Percentiles rank a stretch among this genome's conserved stretches.
These are phyloP conservation scores for Lepidothrix coronata DNA, from an alignment of 2,113 vertebrate genomes.

Conservation along the genomic window DNA sequence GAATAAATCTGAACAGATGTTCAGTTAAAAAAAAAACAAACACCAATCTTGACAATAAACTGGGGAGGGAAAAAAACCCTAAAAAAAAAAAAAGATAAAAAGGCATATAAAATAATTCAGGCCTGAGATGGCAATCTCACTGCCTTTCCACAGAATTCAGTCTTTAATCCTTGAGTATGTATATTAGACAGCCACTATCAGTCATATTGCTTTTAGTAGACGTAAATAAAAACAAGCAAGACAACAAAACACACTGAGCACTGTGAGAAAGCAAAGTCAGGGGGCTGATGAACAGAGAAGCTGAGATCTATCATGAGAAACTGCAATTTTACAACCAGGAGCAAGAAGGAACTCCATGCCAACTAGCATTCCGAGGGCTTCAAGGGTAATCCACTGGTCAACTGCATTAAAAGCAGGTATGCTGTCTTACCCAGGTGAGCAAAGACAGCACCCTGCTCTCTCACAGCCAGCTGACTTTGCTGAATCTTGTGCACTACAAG, in stretches of 20 bases:
- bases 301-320: neutral
- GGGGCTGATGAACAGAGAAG: neutral
- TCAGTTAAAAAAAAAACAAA: neutral
- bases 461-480: neutral
- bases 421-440: neutral
- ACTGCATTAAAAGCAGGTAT: neutral
- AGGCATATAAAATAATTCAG: neutral
- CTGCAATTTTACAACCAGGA: neutral
- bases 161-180: neutral
- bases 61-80: neutral
- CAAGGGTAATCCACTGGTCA: neutral
- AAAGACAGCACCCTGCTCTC: neutral
- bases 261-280: rapidly evolving
- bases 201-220: neutral
- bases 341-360: neutral
- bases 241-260: neutral
- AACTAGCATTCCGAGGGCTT: neutral
- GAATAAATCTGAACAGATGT: neutral
- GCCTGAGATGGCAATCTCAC: neutral
- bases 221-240: neutral
- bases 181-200: neutral
- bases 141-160: neutral
- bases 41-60: neutral
- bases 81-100: neutral
- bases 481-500: neutral